Percentiles rank a stretch among this genome's conserved stretches.
phyloP scores from a whole-genome alignment of 1,140 invertebrate genomes.

The Drosophila tropicalis region DNA sequence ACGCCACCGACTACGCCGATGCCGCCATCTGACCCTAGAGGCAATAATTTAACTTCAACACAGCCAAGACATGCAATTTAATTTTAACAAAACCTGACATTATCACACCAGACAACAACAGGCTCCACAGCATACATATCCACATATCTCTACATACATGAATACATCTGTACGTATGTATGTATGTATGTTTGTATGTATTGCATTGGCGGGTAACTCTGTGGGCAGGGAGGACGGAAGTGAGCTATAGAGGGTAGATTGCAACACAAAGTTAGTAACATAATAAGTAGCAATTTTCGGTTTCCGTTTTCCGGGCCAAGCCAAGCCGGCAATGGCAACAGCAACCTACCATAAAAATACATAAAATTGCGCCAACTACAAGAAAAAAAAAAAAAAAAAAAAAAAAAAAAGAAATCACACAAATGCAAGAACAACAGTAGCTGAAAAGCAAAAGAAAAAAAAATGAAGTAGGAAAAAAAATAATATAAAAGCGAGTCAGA shows the following conservation, averaged over 20 bases:
- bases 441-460: background rate
- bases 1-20: too few relatives aligned
- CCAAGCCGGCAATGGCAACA: constrained; percentile 55
- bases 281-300: constrained; percentile 81
- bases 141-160: background rate
- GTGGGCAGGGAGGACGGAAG: background rate
- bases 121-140: constrained; percentile 20
- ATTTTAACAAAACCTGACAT: constrained; percentile 82
- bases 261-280: constrained; percentile 80
- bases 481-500: constrained; percentile 18
- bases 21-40: constrained; percentile 61
- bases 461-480: background rate
- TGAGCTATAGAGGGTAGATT: constrained; percentile 22
- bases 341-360: constrained; percentile 80
- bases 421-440: constrained; percentile 19
- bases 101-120: constrained; percentile 75
- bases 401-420: constrained; percentile 26
- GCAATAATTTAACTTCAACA: constrained; percentile 78
- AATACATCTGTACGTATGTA: too few relatives aligned
- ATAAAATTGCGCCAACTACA: constrained; percentile 76
- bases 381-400: constrained; percentile 57
- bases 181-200: background rate
- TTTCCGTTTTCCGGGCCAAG: constrained; percentile 77
- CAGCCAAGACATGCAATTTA: constrained; percentile 80
- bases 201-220: background rate